A percentile compares a stretch with the other conserved stretches of the same genome.
Evolutionary conservation across 2,113 vertebrate genomes (phyloP).

Genomic region (Zootoca vivipara): DNA sequence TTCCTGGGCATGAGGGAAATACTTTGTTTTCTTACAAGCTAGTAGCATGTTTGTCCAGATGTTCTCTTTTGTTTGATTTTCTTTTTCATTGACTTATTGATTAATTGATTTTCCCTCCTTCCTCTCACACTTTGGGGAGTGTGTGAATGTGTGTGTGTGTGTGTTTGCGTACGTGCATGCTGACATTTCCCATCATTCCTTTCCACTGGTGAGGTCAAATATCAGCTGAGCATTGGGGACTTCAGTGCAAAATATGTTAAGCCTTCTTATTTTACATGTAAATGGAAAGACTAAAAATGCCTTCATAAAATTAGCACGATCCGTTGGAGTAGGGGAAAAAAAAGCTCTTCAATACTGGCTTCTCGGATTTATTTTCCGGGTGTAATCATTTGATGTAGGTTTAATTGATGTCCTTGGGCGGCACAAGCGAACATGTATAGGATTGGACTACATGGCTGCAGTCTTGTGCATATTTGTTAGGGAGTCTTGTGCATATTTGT

Average conservation of each 20-base stretch:
- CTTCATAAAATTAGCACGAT: conserved; percentile 2
- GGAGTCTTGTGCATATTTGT: neutral
- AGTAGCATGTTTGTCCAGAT: conserved; percentile 55
- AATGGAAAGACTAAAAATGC: neutral
- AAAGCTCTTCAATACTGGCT: neutral
- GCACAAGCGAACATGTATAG: neutral
- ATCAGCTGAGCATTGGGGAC: neutral
- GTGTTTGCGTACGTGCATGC: neutral
- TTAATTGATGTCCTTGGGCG: neutral
- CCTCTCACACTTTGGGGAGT: conserved; percentile 27
- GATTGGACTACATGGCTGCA: neutral
- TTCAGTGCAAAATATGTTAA: neutral
- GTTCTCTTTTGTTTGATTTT: conserved; percentile 30
- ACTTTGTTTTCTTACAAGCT: conserved; percentile 40
- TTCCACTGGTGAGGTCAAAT: neutral
- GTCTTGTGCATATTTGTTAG: neutral
- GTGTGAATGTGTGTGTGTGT: too few species aligned
- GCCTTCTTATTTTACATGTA: neutral
- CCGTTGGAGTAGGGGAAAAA: neutral
- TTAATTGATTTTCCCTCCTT: conserved; percentile 41
- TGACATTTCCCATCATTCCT: conserved; percentile 19
- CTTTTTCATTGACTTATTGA: conserved; percentile 40
- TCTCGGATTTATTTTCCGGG: neutral
- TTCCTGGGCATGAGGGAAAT: conserved; percentile 24
- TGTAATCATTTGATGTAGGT: neutral